Base-by-base conservation (phyloP, 2,113 vertebrate genomes). In the Junco hyemalis region DNA sequence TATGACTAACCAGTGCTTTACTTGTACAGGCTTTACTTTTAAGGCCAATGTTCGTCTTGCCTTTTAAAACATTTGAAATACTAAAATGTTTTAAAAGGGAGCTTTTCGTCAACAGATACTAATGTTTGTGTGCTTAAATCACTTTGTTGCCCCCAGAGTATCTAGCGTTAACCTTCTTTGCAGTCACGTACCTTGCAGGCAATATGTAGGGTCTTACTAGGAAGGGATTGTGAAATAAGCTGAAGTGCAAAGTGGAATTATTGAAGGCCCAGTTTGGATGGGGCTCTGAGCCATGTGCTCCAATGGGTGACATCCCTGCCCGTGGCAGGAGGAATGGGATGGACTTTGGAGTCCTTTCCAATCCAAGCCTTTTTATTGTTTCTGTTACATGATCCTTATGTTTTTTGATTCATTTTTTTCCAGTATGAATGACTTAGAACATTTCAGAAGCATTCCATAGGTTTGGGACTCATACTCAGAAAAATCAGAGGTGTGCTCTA, bases 1-100 rank as follows among this genome's bases (percentile, higher is more conserved):
- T 2, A 3, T 8, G 25, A n/a, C 17, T 20, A 29, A 7, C 48
- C 40, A 14, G 13, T 40, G 40, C 40, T 40, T 40, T 40, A 42
- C 40, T 42, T 80, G 5, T 47, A 3, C 22, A 16, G 54, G 22
- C 35, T 56, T 65, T 19, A 1, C 14, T 85, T 47, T 73, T n/a
- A 36, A 45, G 20, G 33, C 10, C 3, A 3, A 0, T 48, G 13
- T 14, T 36, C 1, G 1, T 26, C 14, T 26, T 71, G 33, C 20
- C 15, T 8, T 26, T 65, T 15, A 6, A 61, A 64, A 7, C 1
- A 7, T 24, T 38, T 14, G 13, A 83, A 68, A 64, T 17, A 7
- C 4, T 17, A 5, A 47, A 51, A 1, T 64, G 10, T 18, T 73
- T 60, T 42, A 0, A 0, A 53, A 35, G 10, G 2, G 3, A 5